These are phyloP conservation scores for Neelides folsomi DNA, from an alignment of 2,888 invertebrate genomes.

Conservation along the genomic window DNA sequence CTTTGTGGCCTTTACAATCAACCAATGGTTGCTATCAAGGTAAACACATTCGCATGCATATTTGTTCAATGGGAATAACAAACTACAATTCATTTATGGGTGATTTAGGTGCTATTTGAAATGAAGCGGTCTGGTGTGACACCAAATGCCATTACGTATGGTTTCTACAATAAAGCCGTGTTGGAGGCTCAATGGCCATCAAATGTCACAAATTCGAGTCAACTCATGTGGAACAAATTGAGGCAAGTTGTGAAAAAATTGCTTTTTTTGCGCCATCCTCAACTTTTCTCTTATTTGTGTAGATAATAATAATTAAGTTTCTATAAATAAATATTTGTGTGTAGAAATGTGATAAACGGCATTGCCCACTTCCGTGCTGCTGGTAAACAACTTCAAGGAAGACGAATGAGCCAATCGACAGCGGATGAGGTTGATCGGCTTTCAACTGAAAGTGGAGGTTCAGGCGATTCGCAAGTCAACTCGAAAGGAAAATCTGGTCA, in stretches of 20 bases:
- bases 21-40: slow-evolving; percentile 84
- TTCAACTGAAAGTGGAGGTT: slow-evolving; percentile 30
- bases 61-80: no score
- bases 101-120: slow-evolving; percentile 51
- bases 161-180: slow-evolving; percentile 69
- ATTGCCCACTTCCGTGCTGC: slow-evolving; percentile 77
- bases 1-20: slow-evolving; percentile 87
- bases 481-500: not conserved
- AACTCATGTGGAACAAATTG: slow-evolving; percentile 83
- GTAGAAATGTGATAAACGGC: slow-evolving; percentile 67
- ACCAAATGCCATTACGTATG: slow-evolving; percentile 96
- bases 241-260: slow-evolving; percentile 39
- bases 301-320: not conserved
- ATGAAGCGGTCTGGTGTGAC: slow-evolving; percentile 88
- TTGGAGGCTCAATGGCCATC: slow-evolving; percentile 91
- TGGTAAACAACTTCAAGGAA: slow-evolving; percentile 41
- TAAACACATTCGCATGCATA: slow-evolving; percentile 35
- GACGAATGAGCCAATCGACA: slow-evolving; percentile 23
- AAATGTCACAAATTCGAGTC: slow-evolving; percentile 58
- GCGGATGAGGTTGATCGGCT: slow-evolving; percentile 32
- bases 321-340: no score
- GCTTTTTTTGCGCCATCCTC: no score
- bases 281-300: no score
- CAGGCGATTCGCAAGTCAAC: slow-evolving; percentile 22
- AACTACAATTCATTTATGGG: slow-evolving; percentile 1